phyloP scores from a whole-genome alignment of 2,113 vertebrate species.

The Lagopus muta region DNA sequence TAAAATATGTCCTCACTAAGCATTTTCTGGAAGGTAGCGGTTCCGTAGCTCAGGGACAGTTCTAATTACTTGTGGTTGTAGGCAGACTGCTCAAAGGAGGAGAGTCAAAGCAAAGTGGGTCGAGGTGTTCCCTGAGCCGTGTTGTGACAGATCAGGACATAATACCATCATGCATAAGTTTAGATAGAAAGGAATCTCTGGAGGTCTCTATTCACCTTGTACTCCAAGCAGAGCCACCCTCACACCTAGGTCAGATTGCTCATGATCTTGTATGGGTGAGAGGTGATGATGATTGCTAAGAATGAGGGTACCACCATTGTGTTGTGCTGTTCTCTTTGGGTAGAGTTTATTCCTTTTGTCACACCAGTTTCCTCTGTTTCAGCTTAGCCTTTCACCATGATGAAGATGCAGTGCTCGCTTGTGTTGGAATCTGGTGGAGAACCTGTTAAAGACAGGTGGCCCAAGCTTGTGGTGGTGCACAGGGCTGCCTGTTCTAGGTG shows the following conservation, averaged over 20 bases:
- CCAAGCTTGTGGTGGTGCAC: not conserved
- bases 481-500: not conserved
- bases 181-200: not conserved
- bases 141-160: not conserved
- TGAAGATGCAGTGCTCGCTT: not conserved
- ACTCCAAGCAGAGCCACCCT: not conserved
- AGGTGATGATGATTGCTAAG: not conserved
- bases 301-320: not conserved
- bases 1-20: slow-evolving; percentile 8
- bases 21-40: slow-evolving; percentile 4
- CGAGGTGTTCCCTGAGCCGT: not conserved
- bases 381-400: not conserved
- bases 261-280: not conserved
- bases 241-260: not conserved
- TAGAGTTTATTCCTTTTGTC: not conserved
- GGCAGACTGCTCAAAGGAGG: not conserved
- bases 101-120: not conserved
- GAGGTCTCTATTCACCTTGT: not conserved
- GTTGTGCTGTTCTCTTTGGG: not conserved
- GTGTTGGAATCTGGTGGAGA: not conserved
- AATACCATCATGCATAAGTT: not conserved
- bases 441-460: not conserved
- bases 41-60: not conserved
- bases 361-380: not conserved
- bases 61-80: slow-evolving; percentile 35